A percentile compares a stretch with the other conserved stretches of the same genome.
Conservation (phyloP, 2,797 vertebrate species). For the Anas acuta region DNA sequence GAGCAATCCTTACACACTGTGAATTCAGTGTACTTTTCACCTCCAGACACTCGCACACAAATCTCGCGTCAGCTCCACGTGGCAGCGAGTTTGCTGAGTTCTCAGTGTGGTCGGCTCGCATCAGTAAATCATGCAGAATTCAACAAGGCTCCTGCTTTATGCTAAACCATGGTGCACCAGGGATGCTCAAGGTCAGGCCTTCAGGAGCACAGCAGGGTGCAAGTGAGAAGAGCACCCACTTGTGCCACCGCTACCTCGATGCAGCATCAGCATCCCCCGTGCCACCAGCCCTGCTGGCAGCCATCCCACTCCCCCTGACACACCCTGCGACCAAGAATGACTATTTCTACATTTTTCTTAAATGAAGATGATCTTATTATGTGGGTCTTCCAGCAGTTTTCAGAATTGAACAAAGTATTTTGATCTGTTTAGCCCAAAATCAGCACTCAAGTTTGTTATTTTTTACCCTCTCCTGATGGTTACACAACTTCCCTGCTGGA, state of each 20-base stretch:
- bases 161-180: accelerated
- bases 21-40: constrained; percentile 51
- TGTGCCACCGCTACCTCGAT: background rate
- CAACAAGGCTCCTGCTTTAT: background rate
- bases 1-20: constrained; percentile 6
- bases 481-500: background rate
- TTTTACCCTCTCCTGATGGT: background rate
- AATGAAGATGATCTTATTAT: background rate
- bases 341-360: background rate
- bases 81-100: background rate
- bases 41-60: background rate
- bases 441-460: background rate
- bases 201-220: background rate
- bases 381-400: background rate
- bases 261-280: background rate
- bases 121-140: background rate
- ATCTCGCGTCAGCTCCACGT: background rate
- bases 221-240: background rate
- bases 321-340: background rate
- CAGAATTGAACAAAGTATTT: background rate
- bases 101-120: background rate
- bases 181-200: background rate
- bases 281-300: too few species aligned
- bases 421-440: background rate
- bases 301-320: background rate